Conservation (phyloP, 2,113 vertebrate species). For the Lepisosteus oculatus region DNA sequence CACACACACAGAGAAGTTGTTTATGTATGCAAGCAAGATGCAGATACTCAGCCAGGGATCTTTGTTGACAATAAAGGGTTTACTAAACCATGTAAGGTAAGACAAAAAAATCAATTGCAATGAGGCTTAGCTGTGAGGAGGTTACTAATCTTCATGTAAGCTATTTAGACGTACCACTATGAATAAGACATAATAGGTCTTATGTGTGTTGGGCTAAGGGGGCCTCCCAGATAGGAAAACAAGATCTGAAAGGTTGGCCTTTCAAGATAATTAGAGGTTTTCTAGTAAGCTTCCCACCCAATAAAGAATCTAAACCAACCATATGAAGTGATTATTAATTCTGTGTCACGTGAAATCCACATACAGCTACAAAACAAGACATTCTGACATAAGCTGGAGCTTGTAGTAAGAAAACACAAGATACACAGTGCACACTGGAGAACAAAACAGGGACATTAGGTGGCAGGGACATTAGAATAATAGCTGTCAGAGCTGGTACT, state of each 20-base stretch:
- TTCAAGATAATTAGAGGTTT: not conserved
- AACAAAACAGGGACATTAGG: no score
- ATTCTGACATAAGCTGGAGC: not conserved
- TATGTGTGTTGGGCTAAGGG: not conserved
- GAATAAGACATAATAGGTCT: not conserved
- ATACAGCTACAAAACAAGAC: not conserved
- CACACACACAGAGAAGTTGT: no score
- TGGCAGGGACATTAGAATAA: no score
- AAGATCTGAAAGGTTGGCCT: not conserved
- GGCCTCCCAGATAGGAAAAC: not conserved
- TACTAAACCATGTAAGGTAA: not conserved
- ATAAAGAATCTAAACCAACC: not conserved
- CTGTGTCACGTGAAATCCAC: no score
- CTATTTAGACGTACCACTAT: not conserved
- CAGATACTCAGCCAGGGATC: not conserved
- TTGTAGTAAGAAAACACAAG: no score
- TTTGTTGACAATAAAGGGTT: not conserved
- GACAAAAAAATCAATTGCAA: not conserved
- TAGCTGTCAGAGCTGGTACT: no score
- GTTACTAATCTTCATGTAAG: not conserved
- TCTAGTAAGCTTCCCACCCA: not conserved
- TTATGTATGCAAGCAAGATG: no score
- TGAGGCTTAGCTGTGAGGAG: conserved; percentile 1
- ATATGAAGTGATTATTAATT: no score
- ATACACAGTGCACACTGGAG: no score